Conservation (phyloP, 1,140 invertebrate species). For the Drosophila melanogaster region DNA sequence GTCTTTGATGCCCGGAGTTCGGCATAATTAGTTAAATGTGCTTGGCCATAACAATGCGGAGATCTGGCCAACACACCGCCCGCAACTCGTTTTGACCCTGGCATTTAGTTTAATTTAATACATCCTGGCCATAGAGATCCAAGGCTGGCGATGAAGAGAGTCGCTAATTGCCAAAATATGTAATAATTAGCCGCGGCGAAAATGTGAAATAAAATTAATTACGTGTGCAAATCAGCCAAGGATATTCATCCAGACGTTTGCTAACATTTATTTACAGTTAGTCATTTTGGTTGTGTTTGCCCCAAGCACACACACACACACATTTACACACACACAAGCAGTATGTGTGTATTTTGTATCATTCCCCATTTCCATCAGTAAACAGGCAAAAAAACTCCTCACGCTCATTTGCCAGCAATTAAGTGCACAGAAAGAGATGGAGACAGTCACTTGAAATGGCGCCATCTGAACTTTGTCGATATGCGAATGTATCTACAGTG, state of each 20-base stretch:
- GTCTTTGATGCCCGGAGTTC: constrained; percentile 70
- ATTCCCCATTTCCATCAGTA: background rate
- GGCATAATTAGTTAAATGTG: constrained; percentile 81
- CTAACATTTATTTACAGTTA: constrained; percentile 73
- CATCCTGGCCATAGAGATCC: constrained; percentile 43
- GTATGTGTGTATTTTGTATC: constrained; percentile 1
- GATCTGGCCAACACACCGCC: constrained; percentile 4
- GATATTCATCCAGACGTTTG: constrained; percentile 16
- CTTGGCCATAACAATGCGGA: constrained; percentile 67
- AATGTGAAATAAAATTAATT: constrained; percentile 71
- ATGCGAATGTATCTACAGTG: constrained; percentile 26
- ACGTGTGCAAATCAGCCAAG: constrained; percentile 56
- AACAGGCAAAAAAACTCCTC: constrained; percentile 38
- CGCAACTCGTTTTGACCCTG: constrained; percentile 6
- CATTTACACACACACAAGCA: background rate
- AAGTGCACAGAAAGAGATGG: constrained; percentile 62
- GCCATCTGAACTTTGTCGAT: constrained; percentile 39
- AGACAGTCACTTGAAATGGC: constrained; percentile 57
- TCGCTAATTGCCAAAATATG: constrained; percentile 29
- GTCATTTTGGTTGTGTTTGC: constrained; percentile 68
- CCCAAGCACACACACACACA: constrained; percentile 5
- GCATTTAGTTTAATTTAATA: constrained; percentile 45
- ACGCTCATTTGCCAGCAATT: constrained; percentile 78
- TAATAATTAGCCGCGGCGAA: constrained; percentile 51
- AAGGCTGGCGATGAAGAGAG: constrained; percentile 4